phyloP scores from a whole-genome alignment of 2,797 vertebrate species.

The Aldrovandia affinis region DNA sequence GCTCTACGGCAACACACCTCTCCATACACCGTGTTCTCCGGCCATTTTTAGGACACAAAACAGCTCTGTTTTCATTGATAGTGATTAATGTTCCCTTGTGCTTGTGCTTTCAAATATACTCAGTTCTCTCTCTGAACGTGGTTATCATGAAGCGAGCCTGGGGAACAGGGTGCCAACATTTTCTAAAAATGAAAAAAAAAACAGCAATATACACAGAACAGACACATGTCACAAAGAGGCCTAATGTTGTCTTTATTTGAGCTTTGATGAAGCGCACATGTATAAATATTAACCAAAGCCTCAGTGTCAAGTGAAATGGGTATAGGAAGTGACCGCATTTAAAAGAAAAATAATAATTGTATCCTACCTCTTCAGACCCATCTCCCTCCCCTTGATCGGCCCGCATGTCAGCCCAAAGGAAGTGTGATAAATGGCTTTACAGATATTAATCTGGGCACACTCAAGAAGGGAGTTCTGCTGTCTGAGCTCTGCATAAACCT shows the following conservation, averaged over 20 bases:
- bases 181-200: neutral
- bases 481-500: slow-evolving; percentile 48
- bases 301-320: neutral
- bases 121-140: slow-evolving; percentile 50
- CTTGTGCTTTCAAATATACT: slow-evolving; percentile 56
- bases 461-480: slow-evolving; percentile 38
- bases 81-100: slow-evolving; percentile 64
- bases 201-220: slow-evolving; percentile 28
- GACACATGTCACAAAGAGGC: slow-evolving; percentile 23
- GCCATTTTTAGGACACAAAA: slow-evolving; percentile 56
- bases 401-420: slow-evolving; percentile 45
- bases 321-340: no score
- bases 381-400: slow-evolving; percentile 17
- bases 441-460: slow-evolving; percentile 49
- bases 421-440: slow-evolving; percentile 50
- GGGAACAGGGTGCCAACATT: slow-evolving; percentile 46
- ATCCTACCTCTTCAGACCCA: slow-evolving; percentile 15
- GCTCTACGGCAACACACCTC: neutral
- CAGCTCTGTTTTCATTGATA: slow-evolving; percentile 59
- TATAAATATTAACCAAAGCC: slow-evolving; percentile 45
- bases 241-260: slow-evolving; percentile 48
- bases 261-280: slow-evolving; percentile 46
- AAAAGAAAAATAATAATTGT: no score
- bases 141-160: slow-evolving; percentile 49
- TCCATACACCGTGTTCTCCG: slow-evolving; percentile 18